Conservation (phyloP, 1,140 invertebrate genomes). For the Neodiprion virginianus region DNA sequence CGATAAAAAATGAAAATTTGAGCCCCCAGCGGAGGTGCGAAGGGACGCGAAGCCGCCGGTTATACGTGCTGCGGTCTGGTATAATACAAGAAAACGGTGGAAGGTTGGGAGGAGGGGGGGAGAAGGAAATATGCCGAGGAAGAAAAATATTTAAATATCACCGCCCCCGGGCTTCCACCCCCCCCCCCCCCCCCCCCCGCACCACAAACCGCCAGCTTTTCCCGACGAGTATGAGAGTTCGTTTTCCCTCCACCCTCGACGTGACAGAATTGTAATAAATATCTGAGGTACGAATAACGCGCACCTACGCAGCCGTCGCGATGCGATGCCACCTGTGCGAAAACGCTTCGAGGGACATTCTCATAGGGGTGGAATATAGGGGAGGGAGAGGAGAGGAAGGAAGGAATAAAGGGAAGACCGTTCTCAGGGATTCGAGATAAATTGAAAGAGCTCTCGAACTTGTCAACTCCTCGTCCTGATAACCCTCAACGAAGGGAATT, state of each 20-base stretch:
- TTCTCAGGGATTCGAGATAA: constrained; percentile 53
- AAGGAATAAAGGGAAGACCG: constrained; percentile 31
- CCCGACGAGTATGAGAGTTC: background rate
- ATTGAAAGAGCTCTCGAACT: constrained; percentile 59
- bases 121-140: constrained; percentile 16
- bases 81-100: constrained; percentile 19
- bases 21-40: background rate
- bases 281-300: constrained; percentile 18
- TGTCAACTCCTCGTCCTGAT: constrained; percentile 48
- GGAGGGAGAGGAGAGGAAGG: constrained; percentile 1
- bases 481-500: constrained; percentile 36
- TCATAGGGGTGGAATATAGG: constrained; percentile 1
- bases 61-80: background rate
- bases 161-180: background rate
- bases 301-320: constrained; percentile 11
- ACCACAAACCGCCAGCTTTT: no score
- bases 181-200: background rate
- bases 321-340: constrained; percentile 1
- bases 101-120: constrained; percentile 10
- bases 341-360: constrained; percentile 9
- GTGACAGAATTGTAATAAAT: constrained; percentile 43
- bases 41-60: background rate
- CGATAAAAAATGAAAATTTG: constrained; percentile 8
- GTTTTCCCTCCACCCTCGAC: constrained; percentile 18
- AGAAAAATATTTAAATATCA: constrained; percentile 15